phyloP scores from a whole-genome alignment of 2,113 vertebrate species.

The Psittacus erithacus region DNA sequence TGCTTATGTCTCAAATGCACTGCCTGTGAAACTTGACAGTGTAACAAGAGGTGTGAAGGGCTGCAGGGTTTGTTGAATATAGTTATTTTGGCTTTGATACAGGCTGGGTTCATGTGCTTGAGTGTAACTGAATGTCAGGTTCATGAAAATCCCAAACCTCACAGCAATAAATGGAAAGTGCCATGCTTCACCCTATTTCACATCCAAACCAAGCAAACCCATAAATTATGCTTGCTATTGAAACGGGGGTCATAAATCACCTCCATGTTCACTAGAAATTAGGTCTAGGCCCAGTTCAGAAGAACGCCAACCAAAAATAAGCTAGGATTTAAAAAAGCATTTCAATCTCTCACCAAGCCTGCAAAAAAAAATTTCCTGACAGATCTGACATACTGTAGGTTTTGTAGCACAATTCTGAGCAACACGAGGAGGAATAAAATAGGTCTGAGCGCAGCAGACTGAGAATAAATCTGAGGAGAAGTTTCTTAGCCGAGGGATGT shows the following conservation, averaged over 20 bases:
- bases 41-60: conserved; percentile 49
- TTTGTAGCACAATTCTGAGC: conserved; percentile 33
- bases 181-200: conserved; percentile 29
- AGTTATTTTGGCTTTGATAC: conserved; percentile 59
- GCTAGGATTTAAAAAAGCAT: neutral
- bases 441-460: neutral
- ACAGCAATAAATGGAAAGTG: conserved; percentile 57
- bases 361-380: neutral
- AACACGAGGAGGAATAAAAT: neutral
- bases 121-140: conserved; percentile 27
- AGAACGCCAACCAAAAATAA: conserved; percentile 49
- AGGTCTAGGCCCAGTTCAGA: conserved; percentile 19
- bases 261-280: neutral
- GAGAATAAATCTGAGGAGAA: neutral
- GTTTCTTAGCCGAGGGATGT: neutral
- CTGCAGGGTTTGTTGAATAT: conserved; percentile 8
- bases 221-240: conserved; percentile 21
- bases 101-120: conserved; percentile 33
- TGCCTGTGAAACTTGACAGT: conserved; percentile 54
- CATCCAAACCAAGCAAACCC: conserved; percentile 54
- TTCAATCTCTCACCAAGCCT: conserved; percentile 12
- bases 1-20: conserved; percentile 14
- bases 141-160: conserved; percentile 58
- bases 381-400: neutral
- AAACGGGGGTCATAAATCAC: conserved; percentile 35